phyloP scores from a whole-genome alignment of 2,797 vertebrate species.

The Halcyon chelicuti region DNA sequence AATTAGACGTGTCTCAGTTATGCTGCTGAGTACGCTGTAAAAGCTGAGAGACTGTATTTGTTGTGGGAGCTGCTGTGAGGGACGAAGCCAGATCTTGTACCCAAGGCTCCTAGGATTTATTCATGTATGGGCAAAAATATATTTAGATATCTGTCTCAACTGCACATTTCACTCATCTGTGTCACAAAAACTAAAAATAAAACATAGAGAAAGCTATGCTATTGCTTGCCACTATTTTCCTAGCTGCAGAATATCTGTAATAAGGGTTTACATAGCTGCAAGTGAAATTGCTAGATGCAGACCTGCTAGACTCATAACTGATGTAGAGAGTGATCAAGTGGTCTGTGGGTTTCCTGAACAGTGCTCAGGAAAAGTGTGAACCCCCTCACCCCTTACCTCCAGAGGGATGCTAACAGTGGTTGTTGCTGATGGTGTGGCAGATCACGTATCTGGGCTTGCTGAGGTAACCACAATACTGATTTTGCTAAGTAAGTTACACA shows the following conservation, averaged over 20 bases:
- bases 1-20: background rate
- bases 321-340: background rate
- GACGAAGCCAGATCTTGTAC: background rate
- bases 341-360: background rate
- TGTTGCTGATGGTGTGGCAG: background rate
- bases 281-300: background rate
- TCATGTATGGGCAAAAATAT: constrained; percentile 6
- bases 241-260: background rate
- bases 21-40: background rate
- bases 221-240: background rate
- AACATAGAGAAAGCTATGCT: background rate
- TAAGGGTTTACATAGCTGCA: background rate
- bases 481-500: background rate
- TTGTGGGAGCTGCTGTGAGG: background rate
- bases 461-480: background rate
- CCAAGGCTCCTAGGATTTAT: background rate
- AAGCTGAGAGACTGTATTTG: background rate
- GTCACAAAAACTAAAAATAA: constrained; percentile 30
- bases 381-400: background rate
- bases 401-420: fast-evolving
- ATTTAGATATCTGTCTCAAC: background rate
- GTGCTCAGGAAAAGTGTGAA: background rate
- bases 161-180: background rate
- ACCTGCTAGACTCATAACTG: background rate
- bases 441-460: background rate